These are phyloP conservation scores for Dasyornis broadbenti DNA, from an alignment of 2,113 vertebrate genomes.

Conservation along the genomic window DNA sequence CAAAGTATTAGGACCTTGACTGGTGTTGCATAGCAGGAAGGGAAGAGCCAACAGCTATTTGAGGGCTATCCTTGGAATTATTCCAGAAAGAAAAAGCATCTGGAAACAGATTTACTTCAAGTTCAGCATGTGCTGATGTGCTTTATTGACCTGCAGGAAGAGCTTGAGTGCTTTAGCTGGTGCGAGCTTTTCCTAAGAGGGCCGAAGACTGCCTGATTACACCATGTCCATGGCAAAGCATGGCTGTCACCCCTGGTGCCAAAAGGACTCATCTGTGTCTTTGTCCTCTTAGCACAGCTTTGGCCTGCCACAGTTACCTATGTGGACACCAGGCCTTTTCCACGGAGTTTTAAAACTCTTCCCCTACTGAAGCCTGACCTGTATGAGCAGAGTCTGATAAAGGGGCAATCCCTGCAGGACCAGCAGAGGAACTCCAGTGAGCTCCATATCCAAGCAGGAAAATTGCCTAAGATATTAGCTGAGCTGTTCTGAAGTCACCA, in stretches of 20 bases:
- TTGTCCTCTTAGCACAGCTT: not conserved
- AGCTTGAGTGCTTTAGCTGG: not conserved
- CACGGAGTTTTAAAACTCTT: not conserved
- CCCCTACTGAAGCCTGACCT: not conserved
- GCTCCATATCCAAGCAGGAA: not conserved
- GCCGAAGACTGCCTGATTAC: not conserved
- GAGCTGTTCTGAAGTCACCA: not conserved
- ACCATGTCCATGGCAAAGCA: accelerated
- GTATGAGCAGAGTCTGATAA: not conserved
- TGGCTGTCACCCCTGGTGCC: not conserved
- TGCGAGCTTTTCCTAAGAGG: not conserved
- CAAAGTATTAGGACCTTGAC: not conserved
- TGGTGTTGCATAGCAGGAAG: not conserved
- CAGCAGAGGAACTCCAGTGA: not conserved
- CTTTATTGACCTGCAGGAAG: not conserved
- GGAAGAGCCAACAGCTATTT: not conserved
- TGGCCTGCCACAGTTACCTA: not conserved
- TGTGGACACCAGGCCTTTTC: not conserved
- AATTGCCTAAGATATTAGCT: not conserved
- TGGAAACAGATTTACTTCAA: not conserved
- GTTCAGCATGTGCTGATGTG: not conserved
- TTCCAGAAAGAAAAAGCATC: not conserved
- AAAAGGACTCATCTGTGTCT: not conserved
- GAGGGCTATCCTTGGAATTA: not conserved
- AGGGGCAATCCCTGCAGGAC: not conserved